phyloP scores from a whole-genome alignment of 1,140 invertebrate genomes.

The Dendrolimus kikuchii region DNA sequence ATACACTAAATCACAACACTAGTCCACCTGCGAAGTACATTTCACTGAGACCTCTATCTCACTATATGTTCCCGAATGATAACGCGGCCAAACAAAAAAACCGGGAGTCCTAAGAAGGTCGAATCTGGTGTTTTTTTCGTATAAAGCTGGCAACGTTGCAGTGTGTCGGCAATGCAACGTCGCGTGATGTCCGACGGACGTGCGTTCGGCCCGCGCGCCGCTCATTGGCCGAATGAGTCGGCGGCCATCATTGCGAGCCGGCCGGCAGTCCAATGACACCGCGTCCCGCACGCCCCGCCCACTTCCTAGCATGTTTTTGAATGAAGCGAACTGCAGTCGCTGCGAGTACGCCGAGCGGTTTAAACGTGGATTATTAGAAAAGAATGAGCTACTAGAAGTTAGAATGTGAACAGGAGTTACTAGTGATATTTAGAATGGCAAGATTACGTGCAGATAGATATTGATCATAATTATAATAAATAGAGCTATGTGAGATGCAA shows the following conservation, averaged over 20 bases:
- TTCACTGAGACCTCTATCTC: slow-evolving; percentile 44
- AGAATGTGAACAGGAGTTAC: slow-evolving; percentile 2
- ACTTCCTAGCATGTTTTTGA: slow-evolving; percentile 55
- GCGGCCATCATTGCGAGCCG: slow-evolving; percentile 57
- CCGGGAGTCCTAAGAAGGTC: slow-evolving; percentile 67
- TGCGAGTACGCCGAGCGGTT: slow-evolving; percentile 20
- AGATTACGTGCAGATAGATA: too few relatives aligned
- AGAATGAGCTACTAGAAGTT: not conserved
- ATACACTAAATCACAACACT: slow-evolving; percentile 55
- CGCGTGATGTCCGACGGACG: slow-evolving; percentile 39
- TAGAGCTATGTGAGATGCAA: too few relatives aligned
- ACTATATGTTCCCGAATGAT: slow-evolving; percentile 58
- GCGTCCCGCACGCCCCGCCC: slow-evolving; percentile 66
- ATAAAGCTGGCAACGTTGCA: slow-evolving; percentile 64
- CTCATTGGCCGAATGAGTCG: slow-evolving; percentile 62
- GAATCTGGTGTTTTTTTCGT: slow-evolving; percentile 67
- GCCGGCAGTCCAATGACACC: slow-evolving; percentile 53
- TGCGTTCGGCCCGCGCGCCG: slow-evolving; percentile 60
- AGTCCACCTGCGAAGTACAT: slow-evolving; percentile 50
- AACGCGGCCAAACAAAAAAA: slow-evolving; percentile 68
- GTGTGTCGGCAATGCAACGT: too few relatives aligned
- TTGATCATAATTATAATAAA: too few relatives aligned
- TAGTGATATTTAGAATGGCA: not conserved
- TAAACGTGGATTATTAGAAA: slow-evolving; percentile 12
- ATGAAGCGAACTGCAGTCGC: slow-evolving; percentile 53